Percentiles rank a stretch among this genome's conserved stretches.
Evolutionary conservation across 2,888 invertebrate species (phyloP).

Genomic region (Sturmia bella): DNA sequence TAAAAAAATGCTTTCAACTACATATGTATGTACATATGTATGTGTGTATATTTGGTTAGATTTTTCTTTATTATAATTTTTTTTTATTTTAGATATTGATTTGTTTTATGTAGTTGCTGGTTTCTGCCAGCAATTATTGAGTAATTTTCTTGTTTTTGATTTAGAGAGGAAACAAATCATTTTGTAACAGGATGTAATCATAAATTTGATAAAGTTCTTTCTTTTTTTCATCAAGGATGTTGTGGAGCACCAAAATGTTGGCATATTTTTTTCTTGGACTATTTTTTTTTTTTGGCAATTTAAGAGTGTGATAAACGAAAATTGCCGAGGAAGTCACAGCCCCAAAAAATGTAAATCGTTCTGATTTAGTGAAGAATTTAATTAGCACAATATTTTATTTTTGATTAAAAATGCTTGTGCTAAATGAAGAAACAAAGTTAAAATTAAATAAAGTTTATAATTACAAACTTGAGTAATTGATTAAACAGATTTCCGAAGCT

Average conservation of each 20-base stretch:
- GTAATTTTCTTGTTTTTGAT: constrained; percentile 42
- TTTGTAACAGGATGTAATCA: constrained; percentile 64
- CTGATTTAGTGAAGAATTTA: not conserved
- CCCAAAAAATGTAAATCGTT: not conserved
- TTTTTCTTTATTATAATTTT: no score
- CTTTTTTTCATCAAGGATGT: constrained; percentile 63
- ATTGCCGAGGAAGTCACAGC: constrained; percentile 5
- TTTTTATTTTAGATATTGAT: constrained; percentile 58
- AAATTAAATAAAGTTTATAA: no score
- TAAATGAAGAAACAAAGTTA: no score
- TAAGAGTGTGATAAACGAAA: not conserved
- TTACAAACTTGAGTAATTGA: no score
- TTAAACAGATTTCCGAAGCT: no score
- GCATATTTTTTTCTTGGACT: not conserved
- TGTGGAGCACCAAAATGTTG: constrained; percentile 56
- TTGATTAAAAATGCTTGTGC: not conserved
- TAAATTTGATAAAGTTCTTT: constrained; percentile 53
- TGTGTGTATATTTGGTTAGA: constrained; percentile 5
- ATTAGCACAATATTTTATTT: not conserved
- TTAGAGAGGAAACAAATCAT: constrained; percentile 63
- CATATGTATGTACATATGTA: not conserved
- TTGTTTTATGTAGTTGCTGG: constrained; percentile 9
- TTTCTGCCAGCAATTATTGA: constrained; percentile 27
- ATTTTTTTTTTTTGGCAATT: constrained; percentile 9
- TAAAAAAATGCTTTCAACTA: not conserved